These are phyloP conservation scores for Capitella teleta DNA, from an alignment of 1,140 invertebrate genomes.

Conservation along the genomic window DNA sequence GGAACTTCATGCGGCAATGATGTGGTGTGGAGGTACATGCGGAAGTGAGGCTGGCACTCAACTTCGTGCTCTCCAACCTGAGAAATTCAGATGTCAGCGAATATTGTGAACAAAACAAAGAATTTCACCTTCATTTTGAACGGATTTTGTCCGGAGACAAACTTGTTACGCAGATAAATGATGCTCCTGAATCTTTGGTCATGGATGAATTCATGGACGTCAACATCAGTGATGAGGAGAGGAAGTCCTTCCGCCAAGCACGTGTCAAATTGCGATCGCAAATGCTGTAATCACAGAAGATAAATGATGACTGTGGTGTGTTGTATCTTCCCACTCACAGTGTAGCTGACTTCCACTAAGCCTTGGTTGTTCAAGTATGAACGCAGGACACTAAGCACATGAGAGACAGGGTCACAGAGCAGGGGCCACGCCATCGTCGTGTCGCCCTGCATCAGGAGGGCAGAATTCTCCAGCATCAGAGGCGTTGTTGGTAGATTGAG, in stretches of 20 bases:
- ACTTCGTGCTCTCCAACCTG: slow-evolving; percentile 41
- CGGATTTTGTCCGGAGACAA: slow-evolving; percentile 29
- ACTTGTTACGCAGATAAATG: slow-evolving; percentile 24
- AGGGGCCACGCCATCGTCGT: slow-evolving; percentile 37
- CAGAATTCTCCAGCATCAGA: slow-evolving; percentile 39
- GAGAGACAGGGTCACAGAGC: slow-evolving; percentile 38
- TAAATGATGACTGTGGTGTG: background rate
- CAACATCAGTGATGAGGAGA: slow-evolving; percentile 35
- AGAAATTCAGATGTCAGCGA: background rate
- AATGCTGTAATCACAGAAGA: slow-evolving; percentile 20
- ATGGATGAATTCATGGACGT: slow-evolving; percentile 22
- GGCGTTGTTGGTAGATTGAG: slow-evolving; percentile 27
- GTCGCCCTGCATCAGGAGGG: slow-evolving; percentile 36
- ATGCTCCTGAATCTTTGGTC: slow-evolving; percentile 28
- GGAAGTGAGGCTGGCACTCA: slow-evolving; percentile 39
- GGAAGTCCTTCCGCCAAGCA: slow-evolving; percentile 35
- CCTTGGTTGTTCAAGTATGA: slow-evolving; percentile 22
- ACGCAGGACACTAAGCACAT: slow-evolving; percentile 33
- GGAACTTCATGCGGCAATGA: slow-evolving; percentile 32
- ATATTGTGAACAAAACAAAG: slow-evolving; percentile 7
- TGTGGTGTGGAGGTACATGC: slow-evolving; percentile 38
- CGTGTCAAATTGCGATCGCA: slow-evolving; percentile 37
- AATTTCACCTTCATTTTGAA: slow-evolving; percentile 40
- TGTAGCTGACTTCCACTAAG: slow-evolving; percentile 30
- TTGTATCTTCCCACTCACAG: slow-evolving; percentile 20